Base-by-base conservation (phyloP, 1,140 invertebrate species). In the Drosophila oshimai region DNA sequence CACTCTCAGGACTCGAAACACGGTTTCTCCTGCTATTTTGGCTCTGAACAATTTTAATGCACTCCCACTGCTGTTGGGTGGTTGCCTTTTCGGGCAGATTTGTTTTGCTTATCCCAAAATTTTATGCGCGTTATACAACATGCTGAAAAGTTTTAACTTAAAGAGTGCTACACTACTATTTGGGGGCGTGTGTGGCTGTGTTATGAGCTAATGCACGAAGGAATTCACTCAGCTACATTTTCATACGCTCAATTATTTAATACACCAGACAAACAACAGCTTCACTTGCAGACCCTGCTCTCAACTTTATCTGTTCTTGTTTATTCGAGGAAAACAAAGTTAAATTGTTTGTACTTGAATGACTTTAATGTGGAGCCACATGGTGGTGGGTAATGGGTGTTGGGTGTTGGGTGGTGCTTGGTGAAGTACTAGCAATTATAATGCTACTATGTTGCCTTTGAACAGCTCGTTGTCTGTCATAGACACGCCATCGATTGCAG, bases 191-290 rank as follows among this genome's bases (percentile, higher is more conserved):
- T 31, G 33, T 29, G 28, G n/a, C 18, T 29, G 39, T 60, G 58
- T 61, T 37, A 62, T 54, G 29, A 47, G 45, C 31, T 50, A 60
- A 78, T 49, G 61, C 74, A 78, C 74, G 51, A 51, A 79, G 78
- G 79, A 83, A 78, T 84, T 67, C 70, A 53, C 50, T 62, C 74
- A 60, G 64, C 64, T 75, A 86, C 57, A 86, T 74, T 71, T 84
- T 84, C 79, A 79, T 86, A 79, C 70, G 64, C 42, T 84, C 74
- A 84, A 84, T 84, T 84, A 84, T 84, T 84, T 75, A 84, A 75
- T 72, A 75, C 58, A 50, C 69, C 39, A 61, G 58, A 42, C 68
- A 39, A 73, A 41, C 29, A 57, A 22, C 41, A 69, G 67, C 55
- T 70, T 69, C 34, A 54, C 39, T 42, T 57, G 57, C 54, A 70